Conservation (phyloP, 1,140 invertebrate species). For the Aphis gossypii region DNA sequence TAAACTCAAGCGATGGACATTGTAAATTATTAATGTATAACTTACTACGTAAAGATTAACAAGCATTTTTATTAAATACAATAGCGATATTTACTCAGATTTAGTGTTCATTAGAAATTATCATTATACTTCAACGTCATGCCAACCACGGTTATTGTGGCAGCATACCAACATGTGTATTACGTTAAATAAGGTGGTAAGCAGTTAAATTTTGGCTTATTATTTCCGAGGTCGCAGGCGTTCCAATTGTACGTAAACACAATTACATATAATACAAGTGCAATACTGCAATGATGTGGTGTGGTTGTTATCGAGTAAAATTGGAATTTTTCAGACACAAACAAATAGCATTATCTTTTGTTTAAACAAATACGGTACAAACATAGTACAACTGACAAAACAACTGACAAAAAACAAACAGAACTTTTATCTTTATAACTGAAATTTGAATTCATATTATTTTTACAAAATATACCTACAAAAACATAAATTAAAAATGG, state of each 20-base stretch:
- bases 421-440: background rate
- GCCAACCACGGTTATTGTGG: background rate
- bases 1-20: background rate
- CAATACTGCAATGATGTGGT: background rate
- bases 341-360: background rate
- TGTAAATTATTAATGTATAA: background rate
- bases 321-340: background rate
- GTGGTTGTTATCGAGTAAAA: background rate
- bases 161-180: background rate
- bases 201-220: slow-evolving; percentile 26
- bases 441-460: background rate
- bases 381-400: background rate
- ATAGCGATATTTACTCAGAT: background rate
- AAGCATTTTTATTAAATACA: background rate
- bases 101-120: background rate
- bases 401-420: background rate
- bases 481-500: background rate
- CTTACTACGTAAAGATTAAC: background rate
- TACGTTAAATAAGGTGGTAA: slow-evolving; percentile 14
- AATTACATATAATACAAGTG: background rate
- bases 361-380: background rate
- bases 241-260: background rate
- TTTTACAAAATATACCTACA: background rate
- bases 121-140: slow-evolving; percentile 20
- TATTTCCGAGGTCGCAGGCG: slow-evolving; percentile 6